These are phyloP conservation scores for Petrophora chlorosata DNA, from an alignment of 2,888 invertebrate species.

Conservation along the genomic window DNA sequence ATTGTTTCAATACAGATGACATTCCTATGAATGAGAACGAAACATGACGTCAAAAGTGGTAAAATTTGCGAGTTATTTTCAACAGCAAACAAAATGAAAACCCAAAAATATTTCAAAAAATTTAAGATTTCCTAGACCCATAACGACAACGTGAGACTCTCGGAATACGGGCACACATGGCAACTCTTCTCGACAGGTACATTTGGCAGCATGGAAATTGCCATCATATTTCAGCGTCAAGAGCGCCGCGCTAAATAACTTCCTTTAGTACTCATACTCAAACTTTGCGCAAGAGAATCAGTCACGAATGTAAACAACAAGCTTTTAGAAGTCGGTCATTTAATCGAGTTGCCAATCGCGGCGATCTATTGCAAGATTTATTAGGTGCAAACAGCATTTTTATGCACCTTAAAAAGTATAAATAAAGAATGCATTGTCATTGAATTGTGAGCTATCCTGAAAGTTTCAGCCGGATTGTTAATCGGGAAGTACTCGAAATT, in stretches of 20 bases:
- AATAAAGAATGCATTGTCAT: too few relatives aligned
- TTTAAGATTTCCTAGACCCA: conserved; percentile 8
- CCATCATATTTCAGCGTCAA: conserved; percentile 76
- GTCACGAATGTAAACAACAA: conserved; percentile 57
- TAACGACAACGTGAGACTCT: conserved; percentile 13
- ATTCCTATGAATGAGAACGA: too few relatives aligned
- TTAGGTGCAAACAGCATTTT: conserved; percentile 3
- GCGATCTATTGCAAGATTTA: conserved; percentile 10
- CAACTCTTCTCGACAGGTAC: conserved; percentile 43
- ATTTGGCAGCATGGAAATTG: conserved; percentile 70
- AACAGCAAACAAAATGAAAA: too few relatives aligned
- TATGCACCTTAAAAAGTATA: neutral
- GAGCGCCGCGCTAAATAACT: conserved; percentile 66
- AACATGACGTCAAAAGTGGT: too few relatives aligned
- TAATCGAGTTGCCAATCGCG: conserved; percentile 14
- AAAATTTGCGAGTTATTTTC: too few relatives aligned
- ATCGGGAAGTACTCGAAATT: too few relatives aligned
- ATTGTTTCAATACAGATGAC: too few relatives aligned
- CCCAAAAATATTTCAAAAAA: neutral
- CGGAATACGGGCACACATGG: conserved; percentile 28
- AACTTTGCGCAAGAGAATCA: conserved; percentile 59
- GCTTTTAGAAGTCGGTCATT: conserved; percentile 36
- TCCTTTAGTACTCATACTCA: conserved; percentile 61
- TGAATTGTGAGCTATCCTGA: too few relatives aligned
- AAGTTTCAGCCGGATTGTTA: too few relatives aligned